phyloP scores from a whole-genome alignment of 2,113 vertebrate species.

The Cyprinodon tularosa region DNA sequence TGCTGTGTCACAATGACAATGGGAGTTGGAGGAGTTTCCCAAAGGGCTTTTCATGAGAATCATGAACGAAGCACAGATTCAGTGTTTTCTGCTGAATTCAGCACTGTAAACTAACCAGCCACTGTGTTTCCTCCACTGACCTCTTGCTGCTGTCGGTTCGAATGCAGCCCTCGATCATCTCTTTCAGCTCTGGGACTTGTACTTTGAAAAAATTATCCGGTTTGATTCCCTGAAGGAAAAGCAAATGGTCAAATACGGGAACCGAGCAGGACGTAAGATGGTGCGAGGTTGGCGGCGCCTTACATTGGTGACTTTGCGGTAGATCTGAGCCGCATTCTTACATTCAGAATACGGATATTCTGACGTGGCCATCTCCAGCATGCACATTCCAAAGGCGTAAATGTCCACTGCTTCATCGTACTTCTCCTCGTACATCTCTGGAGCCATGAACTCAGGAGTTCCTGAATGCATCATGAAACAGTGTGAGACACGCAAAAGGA shows the following conservation, averaged over 20 bases:
- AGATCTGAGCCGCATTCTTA: conserved; percentile 91
- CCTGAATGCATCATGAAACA: conserved; percentile 45
- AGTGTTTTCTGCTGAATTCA: not conserved
- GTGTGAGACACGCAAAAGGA: not conserved
- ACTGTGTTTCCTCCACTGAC: conserved; percentile 54
- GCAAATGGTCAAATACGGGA: not conserved
- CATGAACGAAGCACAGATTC: not conserved
- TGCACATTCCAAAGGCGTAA: conserved; percentile 94
- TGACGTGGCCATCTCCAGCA: conserved; percentile 94
- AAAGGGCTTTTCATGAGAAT: too few relatives aligned
- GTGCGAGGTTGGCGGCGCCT: conserved; percentile 37
- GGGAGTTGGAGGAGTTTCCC: too few relatives aligned
- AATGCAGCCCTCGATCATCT: conserved; percentile 94
- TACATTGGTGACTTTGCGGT: conserved; percentile 93
- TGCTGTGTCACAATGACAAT: too few relatives aligned
- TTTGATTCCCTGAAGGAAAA: conserved; percentile 85
- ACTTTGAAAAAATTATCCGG: conserved; percentile 93
- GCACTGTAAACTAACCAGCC: not conserved
- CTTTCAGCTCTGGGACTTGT: conserved; percentile 87
- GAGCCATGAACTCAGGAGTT: conserved; percentile 93
- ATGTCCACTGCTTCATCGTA: conserved; percentile 92
- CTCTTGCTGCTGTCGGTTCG: conserved; percentile 87
- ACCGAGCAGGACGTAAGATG: not conserved
- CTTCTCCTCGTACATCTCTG: conserved; percentile 94
- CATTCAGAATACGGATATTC: conserved; percentile 94